A percentile compares a stretch with the other conserved stretches of the same genome.
Evolutionary conservation across 2,888 invertebrate genomes (phyloP).

Genomic region (Xestobium rufovillosum): DNA sequence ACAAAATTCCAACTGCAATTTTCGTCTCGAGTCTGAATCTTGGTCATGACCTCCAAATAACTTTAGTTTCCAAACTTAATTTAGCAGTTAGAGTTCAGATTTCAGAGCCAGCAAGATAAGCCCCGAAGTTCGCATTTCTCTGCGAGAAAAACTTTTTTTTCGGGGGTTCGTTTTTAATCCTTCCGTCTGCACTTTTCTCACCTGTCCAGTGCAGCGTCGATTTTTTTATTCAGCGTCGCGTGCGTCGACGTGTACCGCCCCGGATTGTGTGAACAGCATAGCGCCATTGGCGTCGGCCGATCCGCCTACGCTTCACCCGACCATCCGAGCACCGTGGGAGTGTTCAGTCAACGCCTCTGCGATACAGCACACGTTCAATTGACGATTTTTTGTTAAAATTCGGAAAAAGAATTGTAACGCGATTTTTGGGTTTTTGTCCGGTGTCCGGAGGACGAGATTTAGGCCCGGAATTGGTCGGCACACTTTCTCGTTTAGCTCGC

Average conservation of each 20-base stretch:
- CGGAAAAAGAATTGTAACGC: conserved; percentile 20
- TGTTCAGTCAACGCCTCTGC: conserved; percentile 35
- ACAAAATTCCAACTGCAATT: too few relatives aligned
- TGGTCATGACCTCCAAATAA: too few relatives aligned
- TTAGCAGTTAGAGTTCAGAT: too few relatives aligned
- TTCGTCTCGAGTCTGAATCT: too few relatives aligned
- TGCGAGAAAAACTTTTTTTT: too few relatives aligned
- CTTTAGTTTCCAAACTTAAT: too few relatives aligned
- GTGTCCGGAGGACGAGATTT: conserved; percentile 21
- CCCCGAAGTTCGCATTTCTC: too few relatives aligned
- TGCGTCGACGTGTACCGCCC: conserved; percentile 40
- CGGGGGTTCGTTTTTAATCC: conserved; percentile 21
- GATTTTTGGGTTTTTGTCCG: conserved; percentile 14
- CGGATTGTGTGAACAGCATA: conserved; percentile 30
- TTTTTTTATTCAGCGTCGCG: conserved; percentile 34
- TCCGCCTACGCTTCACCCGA: conserved; percentile 37
- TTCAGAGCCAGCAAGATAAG: too few relatives aligned
- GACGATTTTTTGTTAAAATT: conserved; percentile 26
- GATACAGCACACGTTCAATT: conserved; percentile 27
- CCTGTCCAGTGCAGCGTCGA: conserved; percentile 30
- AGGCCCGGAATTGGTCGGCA: conserved; percentile 36
- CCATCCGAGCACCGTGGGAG: conserved; percentile 32
- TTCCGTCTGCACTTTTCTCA: conserved; percentile 28
- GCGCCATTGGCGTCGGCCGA: conserved; percentile 41
- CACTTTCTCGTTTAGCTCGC: conserved; percentile 40